Percentiles rank a stretch among this genome's conserved stretches.
Evolutionary conservation across 2,888 invertebrate genomes (phyloP).

Genomic region (Scaptomyza flava): DNA sequence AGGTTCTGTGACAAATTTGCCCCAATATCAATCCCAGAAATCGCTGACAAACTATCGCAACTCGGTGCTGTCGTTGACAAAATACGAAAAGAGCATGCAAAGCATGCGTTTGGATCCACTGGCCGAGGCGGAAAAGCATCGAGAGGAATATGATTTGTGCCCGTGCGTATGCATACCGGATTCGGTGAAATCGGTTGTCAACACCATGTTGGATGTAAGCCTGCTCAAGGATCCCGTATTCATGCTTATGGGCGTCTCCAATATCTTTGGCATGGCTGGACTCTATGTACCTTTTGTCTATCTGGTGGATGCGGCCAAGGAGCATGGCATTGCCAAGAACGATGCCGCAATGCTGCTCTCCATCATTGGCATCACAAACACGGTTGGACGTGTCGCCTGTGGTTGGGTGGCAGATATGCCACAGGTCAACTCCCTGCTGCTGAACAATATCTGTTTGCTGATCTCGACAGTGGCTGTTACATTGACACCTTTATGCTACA

Average conservation of each 20-base stretch:
- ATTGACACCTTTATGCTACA: constrained; percentile 92
- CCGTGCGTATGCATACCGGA: constrained; percentile 91
- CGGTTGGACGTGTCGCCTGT: constrained; percentile 94
- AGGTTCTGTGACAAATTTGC: constrained; percentile 96
- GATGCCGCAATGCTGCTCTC: constrained; percentile 86
- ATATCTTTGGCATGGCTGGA: constrained; percentile 98
- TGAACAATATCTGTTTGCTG: constrained; percentile 96
- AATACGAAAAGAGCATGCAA: constrained; percentile 87
- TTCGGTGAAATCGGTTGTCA: constrained; percentile 92
- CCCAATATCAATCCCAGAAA: constrained; percentile 96
- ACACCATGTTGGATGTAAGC: constrained; percentile 96
- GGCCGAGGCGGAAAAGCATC: constrained; percentile 83
- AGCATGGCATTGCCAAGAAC: constrained; percentile 88
- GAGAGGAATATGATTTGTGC: constrained; percentile 90
- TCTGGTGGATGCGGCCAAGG: constrained; percentile 92
- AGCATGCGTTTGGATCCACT: constrained; percentile 86
- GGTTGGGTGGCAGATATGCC: constrained; percentile 97
- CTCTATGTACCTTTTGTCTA: constrained; percentile 98
- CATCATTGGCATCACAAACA: constrained; percentile 95
- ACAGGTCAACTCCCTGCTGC: constrained; percentile 94
- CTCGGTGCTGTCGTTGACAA: constrained; percentile 94
- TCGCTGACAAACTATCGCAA: constrained; percentile 95
- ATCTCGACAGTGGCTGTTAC: constrained; percentile 94
- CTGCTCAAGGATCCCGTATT: constrained; percentile 95
- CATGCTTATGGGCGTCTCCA: constrained; percentile 95